phyloP scores from a whole-genome alignment of 2,888 invertebrate species.

The Mesoligia furuncula region DNA sequence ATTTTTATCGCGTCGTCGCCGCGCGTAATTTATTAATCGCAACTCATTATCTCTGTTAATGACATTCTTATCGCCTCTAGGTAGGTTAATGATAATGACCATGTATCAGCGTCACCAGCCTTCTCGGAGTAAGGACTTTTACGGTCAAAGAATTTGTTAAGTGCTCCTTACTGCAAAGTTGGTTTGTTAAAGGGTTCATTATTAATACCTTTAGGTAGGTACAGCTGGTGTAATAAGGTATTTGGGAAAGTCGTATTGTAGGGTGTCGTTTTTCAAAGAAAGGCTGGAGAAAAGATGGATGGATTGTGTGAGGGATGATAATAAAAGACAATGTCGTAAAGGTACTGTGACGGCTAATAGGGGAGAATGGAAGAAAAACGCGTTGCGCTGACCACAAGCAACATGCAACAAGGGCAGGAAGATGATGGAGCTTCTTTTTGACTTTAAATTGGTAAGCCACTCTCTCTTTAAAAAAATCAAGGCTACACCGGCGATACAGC shows the following conservation, averaged over 20 bases:
- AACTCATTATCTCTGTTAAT: conserved; percentile 71
- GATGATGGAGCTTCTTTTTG: neutral
- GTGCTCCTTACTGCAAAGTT: conserved; percentile 5
- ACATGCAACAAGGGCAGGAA: neutral
- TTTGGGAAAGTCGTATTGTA: neutral
- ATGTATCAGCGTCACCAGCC: conserved; percentile 47
- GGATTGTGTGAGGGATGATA: neutral
- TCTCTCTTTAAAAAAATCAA: neutral
- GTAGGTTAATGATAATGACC: conserved; percentile 72
- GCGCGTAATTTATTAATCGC: conserved; percentile 64
- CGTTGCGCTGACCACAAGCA: neutral
- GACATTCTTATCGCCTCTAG: conserved; percentile 71
- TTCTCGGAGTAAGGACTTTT: conserved; percentile 32
- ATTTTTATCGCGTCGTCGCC: conserved; percentile 54
- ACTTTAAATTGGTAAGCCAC: neutral
- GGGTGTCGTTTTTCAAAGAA: neutral
- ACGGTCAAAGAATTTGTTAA: conserved; percentile 27
- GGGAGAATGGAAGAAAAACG: neutral
- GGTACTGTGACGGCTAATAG: too few species aligned
- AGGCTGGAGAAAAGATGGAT: neutral
- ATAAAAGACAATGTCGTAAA: neutral
- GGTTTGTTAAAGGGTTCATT: neutral
- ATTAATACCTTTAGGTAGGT: neutral
- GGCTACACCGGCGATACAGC: neutral
- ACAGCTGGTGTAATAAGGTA: neutral